Evolutionary conservation across 2,888 invertebrate species (phyloP).

Genomic region (Lepas anatifera): DNA sequence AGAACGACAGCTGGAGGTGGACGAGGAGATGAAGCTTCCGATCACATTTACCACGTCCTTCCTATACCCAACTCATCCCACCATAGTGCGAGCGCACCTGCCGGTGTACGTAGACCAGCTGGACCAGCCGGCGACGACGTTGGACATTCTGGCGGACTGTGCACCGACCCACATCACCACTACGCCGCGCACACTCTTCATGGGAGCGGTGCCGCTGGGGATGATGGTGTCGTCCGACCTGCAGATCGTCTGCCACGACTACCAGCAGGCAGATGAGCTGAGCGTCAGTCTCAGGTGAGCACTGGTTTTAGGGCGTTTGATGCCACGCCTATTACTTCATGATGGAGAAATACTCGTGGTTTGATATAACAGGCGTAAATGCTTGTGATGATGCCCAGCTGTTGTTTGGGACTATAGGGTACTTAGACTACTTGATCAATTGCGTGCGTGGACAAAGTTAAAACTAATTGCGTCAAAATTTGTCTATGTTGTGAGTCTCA

Average conservation of each 20-base stretch:
- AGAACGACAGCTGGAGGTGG: neutral
- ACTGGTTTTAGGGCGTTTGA: too few species aligned
- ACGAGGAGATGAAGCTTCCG: neutral
- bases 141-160: constrained; percentile 1
- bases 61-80: constrained; percentile 3
- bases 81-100: constrained; percentile 3
- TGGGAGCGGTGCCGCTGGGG: constrained; percentile 2
- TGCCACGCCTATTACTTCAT: too few species aligned
- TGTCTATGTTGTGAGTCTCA: too few species aligned
- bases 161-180: neutral
- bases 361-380: too few species aligned
- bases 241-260: neutral
- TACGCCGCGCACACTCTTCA: neutral
- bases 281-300: neutral
- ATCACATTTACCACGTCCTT: neutral
- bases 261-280: constrained; percentile 6
- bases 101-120: neutral
- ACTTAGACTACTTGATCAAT: too few species aligned
- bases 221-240: neutral
- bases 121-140: constrained; percentile 3
- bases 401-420: too few species aligned
- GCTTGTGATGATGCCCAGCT: too few species aligned
- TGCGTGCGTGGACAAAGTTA: too few species aligned
- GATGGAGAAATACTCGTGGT: too few species aligned
- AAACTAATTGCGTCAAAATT: too few species aligned